Evolutionary conservation across 2,113 vertebrate genomes (phyloP), one percentile per base, ranked within the genome.

Genomic region (Phyllostomus discolor): DNA sequence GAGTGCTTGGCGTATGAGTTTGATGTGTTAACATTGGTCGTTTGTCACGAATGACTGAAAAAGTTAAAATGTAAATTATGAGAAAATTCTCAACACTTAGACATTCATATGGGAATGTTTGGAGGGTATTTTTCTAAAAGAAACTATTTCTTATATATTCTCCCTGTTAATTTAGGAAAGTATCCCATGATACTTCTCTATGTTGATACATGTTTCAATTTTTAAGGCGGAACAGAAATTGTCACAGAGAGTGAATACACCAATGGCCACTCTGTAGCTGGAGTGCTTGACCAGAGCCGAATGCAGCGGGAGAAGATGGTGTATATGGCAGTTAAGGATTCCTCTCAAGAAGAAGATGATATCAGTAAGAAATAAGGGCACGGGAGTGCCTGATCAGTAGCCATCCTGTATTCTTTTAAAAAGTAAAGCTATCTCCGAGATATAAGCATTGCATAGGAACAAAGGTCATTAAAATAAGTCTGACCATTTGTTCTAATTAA

Each of bases 241-340:
- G 99, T 99, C 96, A 99, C 99, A 5, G 99, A 99, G 97, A 99
- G 99, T 83, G 99, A 99, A 96, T 99, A 99, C 92, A 99, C 99
- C 95, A 99, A 99, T 96, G 99, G 99, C 86, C 99, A 99, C 97
- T 98, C 99, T 89, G 99, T 99, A 91, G 93, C 99, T 97, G 99
- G 98, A 97, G 98, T 99, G 46, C 98, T 99, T 97, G 99, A 99
- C 97, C 99, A 99, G 88, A 99, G 98, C 73, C 99, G 99, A 97
- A 98, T 99, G 95, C 99, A 99, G 43, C 99, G 99, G 97, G 99
- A 99, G 98, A 99, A 99, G 98, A 99, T 99, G 99, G 99, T 99
- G 97, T 99, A 99, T 98, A 99, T 99, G 99, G 99, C 99, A 80
- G 99, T 99, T 89, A 99, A 99, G 98, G 99, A 99, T 97, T 98